Conservation (phyloP, 2,113 vertebrate genomes). For the Malurus melanocephalus region DNA sequence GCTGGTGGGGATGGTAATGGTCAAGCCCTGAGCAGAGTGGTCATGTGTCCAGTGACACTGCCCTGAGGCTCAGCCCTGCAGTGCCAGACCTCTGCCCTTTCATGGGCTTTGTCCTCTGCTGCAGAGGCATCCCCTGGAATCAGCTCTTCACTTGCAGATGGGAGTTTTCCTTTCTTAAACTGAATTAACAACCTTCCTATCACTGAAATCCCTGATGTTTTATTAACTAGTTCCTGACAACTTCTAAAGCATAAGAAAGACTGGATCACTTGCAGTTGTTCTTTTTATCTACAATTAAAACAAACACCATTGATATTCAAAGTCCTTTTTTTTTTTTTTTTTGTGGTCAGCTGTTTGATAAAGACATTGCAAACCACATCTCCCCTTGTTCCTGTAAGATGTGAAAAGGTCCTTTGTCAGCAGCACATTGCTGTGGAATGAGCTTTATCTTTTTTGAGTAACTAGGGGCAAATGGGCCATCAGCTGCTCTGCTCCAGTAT, state of each 20-base stretch:
- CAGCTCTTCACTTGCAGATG: background rate
- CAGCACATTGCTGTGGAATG: background rate
- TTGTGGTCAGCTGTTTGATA: background rate
- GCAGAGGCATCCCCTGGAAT: background rate
- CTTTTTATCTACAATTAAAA: background rate
- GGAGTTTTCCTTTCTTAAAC: background rate
- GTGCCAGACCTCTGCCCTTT: fast-evolving
- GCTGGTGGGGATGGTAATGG: background rate
- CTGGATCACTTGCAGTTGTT: background rate
- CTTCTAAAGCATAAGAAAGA: background rate
- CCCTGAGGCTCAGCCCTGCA: background rate
- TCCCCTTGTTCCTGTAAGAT: background rate
- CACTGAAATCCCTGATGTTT: background rate
- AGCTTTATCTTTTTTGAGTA: background rate
- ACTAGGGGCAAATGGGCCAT: background rate
- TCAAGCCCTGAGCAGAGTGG: fast-evolving
- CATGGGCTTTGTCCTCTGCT: background rate
- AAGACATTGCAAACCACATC: background rate
- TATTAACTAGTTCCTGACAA: background rate
- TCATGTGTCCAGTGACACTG: background rate
- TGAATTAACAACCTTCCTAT: background rate
- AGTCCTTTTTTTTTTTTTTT: background rate
- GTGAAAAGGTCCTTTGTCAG: slow-evolving; percentile 14
- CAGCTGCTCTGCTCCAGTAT: background rate
- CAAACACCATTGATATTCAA: background rate